These are phyloP conservation scores for Ptiloglossa arizonensis DNA, from an alignment of 1,140 invertebrate genomes.

Conservation along the genomic window DNA sequence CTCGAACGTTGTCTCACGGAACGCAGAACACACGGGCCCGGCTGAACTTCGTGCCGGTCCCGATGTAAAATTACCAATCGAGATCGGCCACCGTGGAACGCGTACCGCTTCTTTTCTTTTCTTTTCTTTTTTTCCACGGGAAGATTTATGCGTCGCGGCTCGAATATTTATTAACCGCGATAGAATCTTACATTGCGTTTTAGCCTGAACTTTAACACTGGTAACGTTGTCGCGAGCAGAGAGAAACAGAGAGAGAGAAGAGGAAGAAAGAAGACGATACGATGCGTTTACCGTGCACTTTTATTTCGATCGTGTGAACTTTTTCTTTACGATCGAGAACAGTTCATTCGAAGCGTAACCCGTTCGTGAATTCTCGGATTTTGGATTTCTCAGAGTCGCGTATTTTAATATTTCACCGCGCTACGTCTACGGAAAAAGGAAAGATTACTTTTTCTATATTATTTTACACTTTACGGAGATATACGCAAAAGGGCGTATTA, in stretches of 20 bases:
- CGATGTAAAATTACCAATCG: constrained; percentile 42
- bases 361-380: too few relatives aligned
- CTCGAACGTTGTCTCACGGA: constrained; percentile 2
- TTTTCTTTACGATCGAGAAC: too few relatives aligned
- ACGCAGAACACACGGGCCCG: constrained; percentile 3
- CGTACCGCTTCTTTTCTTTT: constrained; percentile 25
- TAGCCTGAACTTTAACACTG: background rate
- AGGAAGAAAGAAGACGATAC: too few relatives aligned
- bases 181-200: constrained; percentile 22
- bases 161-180: constrained; percentile 5
- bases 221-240: background rate
- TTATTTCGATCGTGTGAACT: too few relatives aligned
- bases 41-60: background rate
- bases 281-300: too few relatives aligned
- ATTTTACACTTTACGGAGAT: too few relatives aligned
- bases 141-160: constrained; percentile 29
- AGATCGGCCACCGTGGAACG: constrained; percentile 21
- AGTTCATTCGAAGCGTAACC: too few relatives aligned
- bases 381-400: too few relatives aligned
- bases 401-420: too few relatives aligned
- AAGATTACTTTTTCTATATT: too few relatives aligned
- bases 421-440: too few relatives aligned
- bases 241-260: background rate
- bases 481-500: too few relatives aligned
- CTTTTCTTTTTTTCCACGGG: background rate